Evolutionary conservation across 2,888 invertebrate species (phyloP).

Genomic region (Pachymerium ferrugineum): DNA sequence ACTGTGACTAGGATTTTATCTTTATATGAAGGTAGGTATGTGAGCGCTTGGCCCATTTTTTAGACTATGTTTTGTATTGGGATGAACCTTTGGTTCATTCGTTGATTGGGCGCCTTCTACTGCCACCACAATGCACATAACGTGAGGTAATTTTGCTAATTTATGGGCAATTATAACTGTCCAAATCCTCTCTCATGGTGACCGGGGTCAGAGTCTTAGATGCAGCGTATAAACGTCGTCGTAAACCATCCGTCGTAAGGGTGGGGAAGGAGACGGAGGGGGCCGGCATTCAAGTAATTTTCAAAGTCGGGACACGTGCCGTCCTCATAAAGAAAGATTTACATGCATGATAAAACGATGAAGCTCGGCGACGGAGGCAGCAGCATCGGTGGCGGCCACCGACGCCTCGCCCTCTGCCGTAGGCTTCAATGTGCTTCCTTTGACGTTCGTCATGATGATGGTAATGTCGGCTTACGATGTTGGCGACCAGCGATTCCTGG

Average conservation of each 20-base stretch:
- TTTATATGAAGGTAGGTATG: constrained; percentile 34
- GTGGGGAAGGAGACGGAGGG: constrained; percentile 25
- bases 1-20: constrained; percentile 35
- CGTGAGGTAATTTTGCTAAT: constrained; percentile 34
- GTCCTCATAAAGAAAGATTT: constrained; percentile 34
- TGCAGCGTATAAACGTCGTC: constrained; percentile 31
- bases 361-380: constrained; percentile 7
- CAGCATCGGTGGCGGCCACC: constrained; percentile 15
- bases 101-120: constrained; percentile 7
- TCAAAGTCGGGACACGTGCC: constrained; percentile 34
- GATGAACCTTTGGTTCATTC: background rate
- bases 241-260: constrained; percentile 30
- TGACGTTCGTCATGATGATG: background rate
- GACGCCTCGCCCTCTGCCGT: background rate
- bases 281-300: constrained; percentile 29
- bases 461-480: constrained; percentile 6
- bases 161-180: constrained; percentile 35
- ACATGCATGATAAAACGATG: constrained; percentile 33
- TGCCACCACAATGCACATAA: constrained; percentile 32
- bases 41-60: constrained; percentile 25
- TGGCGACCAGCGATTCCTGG: constrained; percentile 23
- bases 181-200: constrained; percentile 33
- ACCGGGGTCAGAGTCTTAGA: constrained; percentile 35
- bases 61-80: background rate
- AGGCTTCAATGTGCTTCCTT: background rate